Base-by-base conservation (phyloP, 2,113 vertebrate genomes). In the Ammodytes dubius region DNA sequence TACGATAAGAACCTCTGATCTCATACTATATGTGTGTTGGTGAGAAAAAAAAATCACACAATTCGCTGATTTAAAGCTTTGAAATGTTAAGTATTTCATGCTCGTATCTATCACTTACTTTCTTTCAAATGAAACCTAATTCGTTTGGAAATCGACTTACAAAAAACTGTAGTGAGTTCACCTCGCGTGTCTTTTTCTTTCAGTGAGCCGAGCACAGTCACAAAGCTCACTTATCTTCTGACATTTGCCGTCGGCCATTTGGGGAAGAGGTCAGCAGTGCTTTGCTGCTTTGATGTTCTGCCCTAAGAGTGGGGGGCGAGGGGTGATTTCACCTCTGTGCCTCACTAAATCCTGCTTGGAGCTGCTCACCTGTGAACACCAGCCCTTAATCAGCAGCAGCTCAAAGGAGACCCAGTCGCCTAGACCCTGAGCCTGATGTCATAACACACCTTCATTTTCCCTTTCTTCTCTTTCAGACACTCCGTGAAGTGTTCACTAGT, bases 351-450 rank as follows among this genome's bases (percentile, higher is more conserved):
- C 90, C 90, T 84, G 87, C 92, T 92, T 7, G 79, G 80, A 94
- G 88, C 85, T 79, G 79, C 88, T 95, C 84, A 94, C 88, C 91
- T 93, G 91, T 92, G 89, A 93, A 88, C 81, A 47, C 58, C 84
- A 59, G 71, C 77, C 82, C 82, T 86, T 90, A 86, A 93, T 90
- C 90, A 94, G 71, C 86, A 76, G 83, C 68, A 17, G 83, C 91
- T 92, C 88, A 91, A 90, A 87, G 87, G 87, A 85, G 89, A 91
- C 90, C 83, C 58, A 8, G 57, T 77, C 70, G 53, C 84, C 45
- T 56, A 72, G 83, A 91, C 87, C 88, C 74, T 69, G 39, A 90
- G 90, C 85, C 76, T 45, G 47, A 71, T 93, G 90, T 93, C 90
- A 92, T 43, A 90, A 90, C 90, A 92, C 93, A 89, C 88, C 88